Evolutionary conservation across 1,140 invertebrate genomes (phyloP), one percentile per base, ranked within the genome.

Genomic region (Drosophila subpulchrella): DNA sequence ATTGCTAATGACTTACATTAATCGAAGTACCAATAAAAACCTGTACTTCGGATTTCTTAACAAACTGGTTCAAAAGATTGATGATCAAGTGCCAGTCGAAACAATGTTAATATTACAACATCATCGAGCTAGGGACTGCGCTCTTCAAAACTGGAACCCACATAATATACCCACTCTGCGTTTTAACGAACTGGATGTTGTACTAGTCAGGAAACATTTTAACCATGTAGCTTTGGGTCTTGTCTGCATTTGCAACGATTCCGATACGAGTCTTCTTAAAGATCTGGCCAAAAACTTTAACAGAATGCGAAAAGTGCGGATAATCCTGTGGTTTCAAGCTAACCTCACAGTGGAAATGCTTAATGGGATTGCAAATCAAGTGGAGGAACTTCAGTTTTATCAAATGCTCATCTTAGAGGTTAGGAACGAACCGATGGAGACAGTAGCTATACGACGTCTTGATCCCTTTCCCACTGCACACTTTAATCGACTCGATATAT

Each of bases 391-490:
- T 5, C 34, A 60, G 0, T 63, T 80, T 32, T 0, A 47, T 1
- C 47, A 41, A 3, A 11, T 85, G n/a, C n/a, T 81, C 0, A 27
- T 75, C 5, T 2, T 81, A 10, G 53, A 71, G 13, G 15, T 47
- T 7, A 42, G 3, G 0, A 11, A 36, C 1, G 6, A 4, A 13
- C 36, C 24, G 8, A 2, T 32, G 11, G 6, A 11, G 17, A 41
- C 50, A 4, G 13, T 63, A 8, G 24, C 10, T 7, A 11, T 34
- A 1, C 46, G 70, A 67, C 38, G 68, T 0, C 4, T 75, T 2
- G 0, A 57, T 3, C 27, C 30, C 0, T 63, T 60, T 59, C 76
- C 76, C 0, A 15, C 2, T 2, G 8, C 41, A 38, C 47, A 8
- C 0, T 27, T 84, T 3, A 12, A 36, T 0, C 20, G 1, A 0